phyloP scores from a whole-genome alignment of 92 coral and sea anemone genomes.

The Micromussa lordhowensis region DNA sequence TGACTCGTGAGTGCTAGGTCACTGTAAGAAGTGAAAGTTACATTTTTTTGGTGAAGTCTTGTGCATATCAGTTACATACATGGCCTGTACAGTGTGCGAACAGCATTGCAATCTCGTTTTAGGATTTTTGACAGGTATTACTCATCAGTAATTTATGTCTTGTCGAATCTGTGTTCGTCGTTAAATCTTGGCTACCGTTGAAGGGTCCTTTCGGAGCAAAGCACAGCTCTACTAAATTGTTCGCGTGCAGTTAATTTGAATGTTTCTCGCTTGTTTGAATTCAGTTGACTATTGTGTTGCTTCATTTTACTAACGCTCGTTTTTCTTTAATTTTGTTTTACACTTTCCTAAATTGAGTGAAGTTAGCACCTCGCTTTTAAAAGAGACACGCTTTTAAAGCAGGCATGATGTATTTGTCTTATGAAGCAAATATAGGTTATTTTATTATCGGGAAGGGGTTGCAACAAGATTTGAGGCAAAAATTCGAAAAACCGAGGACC shows the following conservation, averaged over 20 bases:
- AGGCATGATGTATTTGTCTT: background rate
- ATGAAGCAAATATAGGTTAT: background rate
- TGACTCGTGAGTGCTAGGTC: background rate
- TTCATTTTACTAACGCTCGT: slow-evolving; percentile 2
- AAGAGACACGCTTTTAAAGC: background rate
- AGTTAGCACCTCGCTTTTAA: background rate
- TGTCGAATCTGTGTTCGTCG: background rate
- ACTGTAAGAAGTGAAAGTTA: background rate
- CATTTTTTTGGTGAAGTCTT: background rate
- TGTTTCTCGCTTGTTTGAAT: background rate
- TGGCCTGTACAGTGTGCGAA: background rate
- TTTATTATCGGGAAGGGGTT: background rate
- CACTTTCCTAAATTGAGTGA: background rate
- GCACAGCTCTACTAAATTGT: background rate
- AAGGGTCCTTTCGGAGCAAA: background rate
- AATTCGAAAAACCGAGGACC: background rate
- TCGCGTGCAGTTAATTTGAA: background rate
- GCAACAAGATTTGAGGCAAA: background rate
- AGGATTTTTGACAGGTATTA: background rate
- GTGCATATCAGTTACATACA: background rate
- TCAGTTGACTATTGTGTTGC: background rate
- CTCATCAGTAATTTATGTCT: background rate
- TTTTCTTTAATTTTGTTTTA: background rate
- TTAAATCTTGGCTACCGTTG: background rate
- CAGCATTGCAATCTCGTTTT: background rate